Percentiles rank a stretch among this genome's conserved stretches.
These are phyloP conservation scores for Pseudomugil gertrudae DNA, from an alignment of 2,797 vertebrate genomes.

Conservation along the genomic window DNA sequence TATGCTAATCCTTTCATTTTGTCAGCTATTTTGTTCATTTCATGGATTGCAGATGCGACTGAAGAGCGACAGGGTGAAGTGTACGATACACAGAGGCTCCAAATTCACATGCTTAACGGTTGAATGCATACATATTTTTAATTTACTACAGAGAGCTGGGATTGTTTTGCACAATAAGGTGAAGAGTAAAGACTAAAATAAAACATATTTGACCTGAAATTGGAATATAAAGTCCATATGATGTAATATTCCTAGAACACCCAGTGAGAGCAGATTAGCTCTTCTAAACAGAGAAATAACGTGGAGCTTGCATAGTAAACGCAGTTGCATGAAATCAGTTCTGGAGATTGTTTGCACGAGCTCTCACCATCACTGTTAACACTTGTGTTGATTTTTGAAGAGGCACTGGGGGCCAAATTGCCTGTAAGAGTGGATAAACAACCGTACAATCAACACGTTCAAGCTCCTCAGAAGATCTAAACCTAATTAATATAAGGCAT, in stretches of 20 bases:
- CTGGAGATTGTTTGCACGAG: constrained; percentile 11
- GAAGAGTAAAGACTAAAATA: neutral
- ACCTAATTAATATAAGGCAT: neutral
- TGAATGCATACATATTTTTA: constrained; percentile 47
- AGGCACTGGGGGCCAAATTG: constrained; percentile 20
- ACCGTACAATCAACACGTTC: constrained; percentile 37
- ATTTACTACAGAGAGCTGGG: constrained; percentile 38
- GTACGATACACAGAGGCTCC: constrained; percentile 33
- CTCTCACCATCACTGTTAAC: constrained; percentile 9
- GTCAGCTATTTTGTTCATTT: constrained; percentile 71
- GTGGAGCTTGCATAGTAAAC: neutral
- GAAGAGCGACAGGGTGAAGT: constrained; percentile 44
- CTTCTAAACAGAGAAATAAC: neutral
- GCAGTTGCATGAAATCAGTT: neutral
- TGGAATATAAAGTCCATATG: neutral
- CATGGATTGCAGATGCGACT: constrained; percentile 56
- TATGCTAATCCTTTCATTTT: constrained; percentile 76
- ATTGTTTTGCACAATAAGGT: constrained; percentile 25
- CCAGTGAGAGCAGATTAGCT: neutral
- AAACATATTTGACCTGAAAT: neutral
- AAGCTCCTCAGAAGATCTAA: constrained; percentile 18
- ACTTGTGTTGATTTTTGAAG: constrained; percentile 44
- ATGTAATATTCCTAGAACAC: neutral
- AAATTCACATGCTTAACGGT: constrained; percentile 32
- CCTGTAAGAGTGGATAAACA: constrained; percentile 43